A percentile compares a stretch with the other conserved stretches of the same genome.
Conservation (phyloP, 2,888 invertebrate genomes). For the Hoplodrina ambigua region DNA sequence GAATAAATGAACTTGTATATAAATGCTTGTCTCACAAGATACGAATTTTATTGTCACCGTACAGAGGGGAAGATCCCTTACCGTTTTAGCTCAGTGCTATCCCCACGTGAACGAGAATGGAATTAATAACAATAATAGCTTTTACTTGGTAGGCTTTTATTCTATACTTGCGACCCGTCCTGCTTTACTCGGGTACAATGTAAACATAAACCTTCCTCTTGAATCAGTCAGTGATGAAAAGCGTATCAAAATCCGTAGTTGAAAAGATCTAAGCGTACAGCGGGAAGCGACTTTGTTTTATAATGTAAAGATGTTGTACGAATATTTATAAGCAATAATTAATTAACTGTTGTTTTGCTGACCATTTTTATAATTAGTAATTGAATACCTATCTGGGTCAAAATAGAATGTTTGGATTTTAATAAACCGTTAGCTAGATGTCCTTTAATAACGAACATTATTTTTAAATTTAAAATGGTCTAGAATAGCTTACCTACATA, state of each 20-base stretch:
- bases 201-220: too few relatives aligned
- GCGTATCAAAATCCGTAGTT: too few relatives aligned
- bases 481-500: neutral
- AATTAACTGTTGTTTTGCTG: neutral
- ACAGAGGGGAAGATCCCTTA: conserved; percentile 48
- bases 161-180: conserved; percentile 11
- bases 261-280: too few relatives aligned
- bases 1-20: too few relatives aligned
- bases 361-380: neutral
- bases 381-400: neutral
- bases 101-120: conserved; percentile 55
- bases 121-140: conserved; percentile 67
- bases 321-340: conserved; percentile 8
- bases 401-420: conserved; percentile 18
- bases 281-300: too few relatives aligned
- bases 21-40: neutral
- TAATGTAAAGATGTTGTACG: neutral
- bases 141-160: conserved; percentile 58
- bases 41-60: conserved; percentile 47
- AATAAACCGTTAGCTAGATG: neutral
- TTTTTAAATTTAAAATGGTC: neutral
- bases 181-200: too few relatives aligned
- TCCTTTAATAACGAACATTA: too few relatives aligned
- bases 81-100: conserved; percentile 57
- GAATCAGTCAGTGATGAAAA: too few relatives aligned